Evolutionary conservation across 2,888 invertebrate genomes (phyloP).

Genomic region (Sinohyriopsis cumingii): DNA sequence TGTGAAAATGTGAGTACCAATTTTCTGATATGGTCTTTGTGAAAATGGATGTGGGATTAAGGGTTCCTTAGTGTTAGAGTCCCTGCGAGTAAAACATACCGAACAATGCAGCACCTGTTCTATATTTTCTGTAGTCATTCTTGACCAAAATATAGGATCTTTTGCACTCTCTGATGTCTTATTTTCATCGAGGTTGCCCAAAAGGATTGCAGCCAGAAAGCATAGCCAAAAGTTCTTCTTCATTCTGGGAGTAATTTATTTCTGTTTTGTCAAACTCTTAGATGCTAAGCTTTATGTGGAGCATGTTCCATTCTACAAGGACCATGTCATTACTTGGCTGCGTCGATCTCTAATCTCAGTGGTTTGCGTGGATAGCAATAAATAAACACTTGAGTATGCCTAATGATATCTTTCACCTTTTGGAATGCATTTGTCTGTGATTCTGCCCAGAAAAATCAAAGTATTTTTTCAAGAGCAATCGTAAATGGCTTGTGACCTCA

Average conservation of each 20-base stretch:
- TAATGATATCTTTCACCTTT: conserved; percentile 12
- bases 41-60: too few relatives aligned
- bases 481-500: conserved; percentile 17
- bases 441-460: conserved; percentile 2
- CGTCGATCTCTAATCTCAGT: conserved; percentile 36
- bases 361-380: conserved; percentile 28
- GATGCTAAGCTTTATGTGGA: conserved; percentile 42
- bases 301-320: conserved; percentile 32
- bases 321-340: conserved; percentile 39
- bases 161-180: too few relatives aligned
- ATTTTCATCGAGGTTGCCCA: too few relatives aligned
- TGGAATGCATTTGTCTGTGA: conserved; percentile 16
- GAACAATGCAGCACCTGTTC: too few relatives aligned
- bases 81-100: too few relatives aligned
- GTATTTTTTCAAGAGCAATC: conserved; percentile 12
- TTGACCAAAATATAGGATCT: too few relatives aligned
- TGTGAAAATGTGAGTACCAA: too few relatives aligned
- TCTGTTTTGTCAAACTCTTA: conserved; percentile 39
- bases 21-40: too few relatives aligned
- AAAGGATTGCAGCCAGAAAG: conserved; percentile 28
- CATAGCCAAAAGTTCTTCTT: conserved; percentile 39
- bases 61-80: too few relatives aligned
- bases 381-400: conserved; percentile 21
- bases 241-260: conserved; percentile 41
- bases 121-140: too few relatives aligned